These are phyloP conservation scores for Plutella xylostella DNA, from an alignment of 2,888 invertebrate species.

Conservation along the genomic window DNA sequence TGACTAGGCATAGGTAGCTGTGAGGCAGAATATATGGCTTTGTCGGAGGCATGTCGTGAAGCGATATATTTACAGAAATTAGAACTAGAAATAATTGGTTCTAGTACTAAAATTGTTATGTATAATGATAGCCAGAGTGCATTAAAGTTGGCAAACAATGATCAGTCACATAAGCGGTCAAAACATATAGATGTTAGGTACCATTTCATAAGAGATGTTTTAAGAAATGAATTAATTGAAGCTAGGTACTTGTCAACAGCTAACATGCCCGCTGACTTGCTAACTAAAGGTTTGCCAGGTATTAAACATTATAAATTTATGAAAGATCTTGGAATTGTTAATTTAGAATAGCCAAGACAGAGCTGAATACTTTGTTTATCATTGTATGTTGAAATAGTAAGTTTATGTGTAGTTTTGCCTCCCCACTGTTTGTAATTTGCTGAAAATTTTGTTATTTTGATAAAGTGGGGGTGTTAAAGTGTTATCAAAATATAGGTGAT, in stretches of 20 bases:
- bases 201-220: no score
- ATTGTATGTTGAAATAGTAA: no score
- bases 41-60: constrained; percentile 12
- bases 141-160: constrained; percentile 8
- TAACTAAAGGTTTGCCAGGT: constrained; percentile 6
- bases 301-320: constrained; percentile 10
- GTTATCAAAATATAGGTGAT: no score
- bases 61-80: constrained; percentile 11
- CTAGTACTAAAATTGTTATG: constrained; percentile 9
- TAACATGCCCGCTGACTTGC: constrained; percentile 9
- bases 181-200: not conserved
- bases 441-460: no score
- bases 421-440: no score
- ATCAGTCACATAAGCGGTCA: constrained; percentile 5
- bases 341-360: no score
- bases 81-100: constrained; percentile 8
- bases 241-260: constrained; percentile 8
- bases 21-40: constrained; percentile 10
- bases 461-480: no score
- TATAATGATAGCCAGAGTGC: constrained; percentile 14
- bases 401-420: no score
- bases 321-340: no score
- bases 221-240: constrained; percentile 3
- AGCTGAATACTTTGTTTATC: no score
- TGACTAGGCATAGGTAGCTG: no score